A percentile compares a stretch with the other conserved stretches of the same genome.
These are phyloP conservation scores for Sarcophaga carnaria DNA, from an alignment of 2,888 invertebrate species.

Conservation along the genomic window DNA sequence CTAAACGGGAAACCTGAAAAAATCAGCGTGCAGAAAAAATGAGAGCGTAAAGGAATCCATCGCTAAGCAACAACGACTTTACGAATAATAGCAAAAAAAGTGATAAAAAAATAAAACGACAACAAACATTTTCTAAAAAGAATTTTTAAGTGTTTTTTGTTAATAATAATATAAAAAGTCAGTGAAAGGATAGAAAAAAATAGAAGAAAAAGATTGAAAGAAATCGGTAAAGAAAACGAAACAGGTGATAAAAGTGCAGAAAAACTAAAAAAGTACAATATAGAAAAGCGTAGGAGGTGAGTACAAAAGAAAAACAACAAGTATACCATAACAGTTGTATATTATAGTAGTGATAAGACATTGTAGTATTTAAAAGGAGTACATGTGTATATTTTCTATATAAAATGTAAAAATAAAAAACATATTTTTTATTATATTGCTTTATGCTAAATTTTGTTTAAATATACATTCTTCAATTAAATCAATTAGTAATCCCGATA, in stretches of 20 bases:
- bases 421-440: too few species aligned
- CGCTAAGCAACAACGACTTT: background rate
- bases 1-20: background rate
- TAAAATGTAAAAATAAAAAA: too few species aligned
- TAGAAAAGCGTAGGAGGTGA: slow-evolving; percentile 66
- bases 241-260: slow-evolving; percentile 54
- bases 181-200: slow-evolving; percentile 29
- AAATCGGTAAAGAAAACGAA: slow-evolving; percentile 35
- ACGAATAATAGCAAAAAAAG: background rate
- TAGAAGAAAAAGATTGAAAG: slow-evolving; percentile 15
- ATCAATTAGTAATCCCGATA: too few species aligned
- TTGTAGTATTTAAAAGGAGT: background rate
- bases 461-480: too few species aligned
- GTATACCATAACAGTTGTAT: slow-evolving; percentile 39
- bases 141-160: background rate
- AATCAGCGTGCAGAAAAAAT: background rate
- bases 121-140: background rate
- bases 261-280: slow-evolving; percentile 5
- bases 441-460: too few species aligned
- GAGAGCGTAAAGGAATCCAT: background rate
- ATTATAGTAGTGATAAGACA: slow-evolving; percentile 33
- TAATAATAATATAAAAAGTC: background rate
- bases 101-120: background rate
- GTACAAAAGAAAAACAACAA: slow-evolving; percentile 45
- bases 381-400: too few species aligned